Evolutionary conservation across 2,797 vertebrate species (phyloP).

Genomic region (Gymnopithys bicolor): DNA sequence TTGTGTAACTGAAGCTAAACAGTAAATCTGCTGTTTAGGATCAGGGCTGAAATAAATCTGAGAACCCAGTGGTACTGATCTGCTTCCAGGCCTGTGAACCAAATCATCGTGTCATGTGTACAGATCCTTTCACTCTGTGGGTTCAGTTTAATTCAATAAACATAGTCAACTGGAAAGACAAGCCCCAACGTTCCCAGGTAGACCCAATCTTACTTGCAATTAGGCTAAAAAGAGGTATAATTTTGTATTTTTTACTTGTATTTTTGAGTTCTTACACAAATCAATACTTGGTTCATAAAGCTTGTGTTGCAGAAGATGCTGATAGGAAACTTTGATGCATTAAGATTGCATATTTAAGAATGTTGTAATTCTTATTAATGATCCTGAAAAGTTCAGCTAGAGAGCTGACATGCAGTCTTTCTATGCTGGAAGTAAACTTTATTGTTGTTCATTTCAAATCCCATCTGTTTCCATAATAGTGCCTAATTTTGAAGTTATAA

Average conservation of each 20-base stretch:
- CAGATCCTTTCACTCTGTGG: neutral
- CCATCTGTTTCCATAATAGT: conserved; percentile 68
- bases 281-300: neutral
- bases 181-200: neutral
- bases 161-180: neutral
- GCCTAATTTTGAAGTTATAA: conserved; percentile 62
- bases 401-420: conserved; percentile 47
- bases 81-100: neutral
- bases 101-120: neutral
- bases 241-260: neutral
- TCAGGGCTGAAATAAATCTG: neutral
- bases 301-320: neutral
- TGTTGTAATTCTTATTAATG: conserved; percentile 60
- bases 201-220: neutral
- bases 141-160: neutral
- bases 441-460: conserved; percentile 69
- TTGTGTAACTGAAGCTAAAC: neutral
- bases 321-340: conserved; percentile 7
- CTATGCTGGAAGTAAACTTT: conserved; percentile 64
- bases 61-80: neutral
- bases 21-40: neutral
- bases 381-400: conserved; percentile 37
- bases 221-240: neutral
- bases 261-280: neutral
- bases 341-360: conserved; percentile 50